A percentile compares a stretch with the other conserved stretches of the same genome.
Evolutionary conservation across 2,113 vertebrate genomes (phyloP).

Genomic region (Heloderma charlesbogerti): DNA sequence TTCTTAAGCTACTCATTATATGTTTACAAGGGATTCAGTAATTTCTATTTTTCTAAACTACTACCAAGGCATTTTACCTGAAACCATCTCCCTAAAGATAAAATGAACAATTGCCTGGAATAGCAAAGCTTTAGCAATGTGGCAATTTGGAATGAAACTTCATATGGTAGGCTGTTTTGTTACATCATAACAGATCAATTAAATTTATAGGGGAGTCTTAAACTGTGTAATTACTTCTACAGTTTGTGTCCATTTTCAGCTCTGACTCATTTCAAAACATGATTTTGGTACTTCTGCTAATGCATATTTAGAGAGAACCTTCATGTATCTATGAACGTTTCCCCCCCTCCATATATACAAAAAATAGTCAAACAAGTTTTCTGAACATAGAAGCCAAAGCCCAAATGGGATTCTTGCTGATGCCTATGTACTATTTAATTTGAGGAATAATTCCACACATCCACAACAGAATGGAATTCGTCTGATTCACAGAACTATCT

Average conservation of each 20-base stretch:
- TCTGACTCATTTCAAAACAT: neutral
- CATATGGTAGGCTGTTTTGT: neutral
- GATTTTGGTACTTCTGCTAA: neutral
- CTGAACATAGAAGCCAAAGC: neutral
- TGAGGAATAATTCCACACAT: too few species aligned
- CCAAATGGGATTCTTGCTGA: neutral
- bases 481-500: neutral
- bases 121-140: neutral
- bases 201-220: neutral
- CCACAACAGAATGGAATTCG: neutral
- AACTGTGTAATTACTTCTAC: neutral
- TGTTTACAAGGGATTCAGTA: neutral
- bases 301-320: neutral
- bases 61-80: neutral
- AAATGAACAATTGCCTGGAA: neutral
- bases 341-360: too few species aligned
- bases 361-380: neutral
- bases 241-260: neutral
- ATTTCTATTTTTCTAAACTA: conserved; percentile 26
- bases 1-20: conserved; percentile 27
- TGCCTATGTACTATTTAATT: neutral
- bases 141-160: conserved; percentile 11
- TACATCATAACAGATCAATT: conserved; percentile 24
- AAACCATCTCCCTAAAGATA: neutral
- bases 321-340: neutral